Evolutionary conservation across 2,113 vertebrate species (phyloP), one percentile per base, ranked within the genome.

Genomic region (Ammospiza nelsoni): DNA sequence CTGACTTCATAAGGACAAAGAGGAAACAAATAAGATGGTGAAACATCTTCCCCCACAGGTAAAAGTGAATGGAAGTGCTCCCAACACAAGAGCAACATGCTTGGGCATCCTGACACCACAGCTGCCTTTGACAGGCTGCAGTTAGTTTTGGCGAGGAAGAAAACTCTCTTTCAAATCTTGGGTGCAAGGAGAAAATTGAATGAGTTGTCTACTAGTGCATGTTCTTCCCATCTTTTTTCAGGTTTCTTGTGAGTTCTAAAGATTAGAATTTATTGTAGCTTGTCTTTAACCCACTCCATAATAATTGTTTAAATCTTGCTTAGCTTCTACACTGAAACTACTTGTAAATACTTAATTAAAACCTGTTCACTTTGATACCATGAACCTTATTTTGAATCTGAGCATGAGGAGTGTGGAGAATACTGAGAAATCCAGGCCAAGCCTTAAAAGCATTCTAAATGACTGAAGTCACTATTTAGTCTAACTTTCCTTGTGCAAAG

Each of bases 401-500:
- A 95, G 41, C 79, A 86, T 0, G 0, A 77, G 51, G 12, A 86
- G 24, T 35, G 18, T 33, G 39, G 55, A 91, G 76, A 86, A 37
- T 27, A 93, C 21, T 24, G 76, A 81, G 55, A 92, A 86, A 83
- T 25, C 20, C 73, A 90, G 54, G 94, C 94, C 94, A 97, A 97
- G 76, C 73, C 58, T 92, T 96, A 92, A 96, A 90, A 96, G 96
- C 96, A 97, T 97, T 96, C 92, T 97, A 84, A 86, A 78, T 95
- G 65, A 86, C 94, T 97, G 94, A 97, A 93, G 90, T 96, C 95
- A 97, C 95, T 97, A 97, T 96, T 97, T 96, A 95, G 94, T 96
- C 94, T 96, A 92, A 87, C 89, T 97, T 92, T 61, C 41, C 67
- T 76, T 93, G 89, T 89, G 84, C 1, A 4, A 91, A 90, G 88